Conservation (phyloP, 2,888 invertebrate genomes). For the Cephalotes varians region DNA sequence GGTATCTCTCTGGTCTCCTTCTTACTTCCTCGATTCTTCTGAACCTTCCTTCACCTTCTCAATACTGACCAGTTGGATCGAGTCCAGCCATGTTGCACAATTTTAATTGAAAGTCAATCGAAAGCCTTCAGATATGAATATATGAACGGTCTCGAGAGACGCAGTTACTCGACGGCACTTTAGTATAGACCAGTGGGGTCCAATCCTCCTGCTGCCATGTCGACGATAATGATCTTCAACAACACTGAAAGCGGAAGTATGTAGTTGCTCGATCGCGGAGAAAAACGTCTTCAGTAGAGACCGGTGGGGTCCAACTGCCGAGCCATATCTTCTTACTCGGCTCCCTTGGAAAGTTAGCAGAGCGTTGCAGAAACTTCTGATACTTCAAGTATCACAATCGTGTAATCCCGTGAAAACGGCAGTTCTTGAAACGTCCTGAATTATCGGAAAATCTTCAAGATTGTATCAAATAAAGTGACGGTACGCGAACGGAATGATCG, state of each 20-base stretch:
- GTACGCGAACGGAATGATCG: background rate
- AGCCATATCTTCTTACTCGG: conserved; percentile 73
- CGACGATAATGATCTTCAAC: conserved; percentile 39
- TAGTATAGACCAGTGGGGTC: conserved; percentile 84
- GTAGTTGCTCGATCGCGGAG: conserved; percentile 37
- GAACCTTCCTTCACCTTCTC: conserved; percentile 70
- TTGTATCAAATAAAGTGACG: background rate
- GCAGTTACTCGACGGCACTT: conserved; percentile 56
- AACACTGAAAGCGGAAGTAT: conserved; percentile 46
- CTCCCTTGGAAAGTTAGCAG: conserved; percentile 22
- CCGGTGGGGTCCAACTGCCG: conserved; percentile 82
- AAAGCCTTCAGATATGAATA: conserved; percentile 29
- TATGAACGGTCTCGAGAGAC: background rate
- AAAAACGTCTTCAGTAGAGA: conserved; percentile 76
- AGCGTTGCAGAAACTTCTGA: conserved; percentile 46
- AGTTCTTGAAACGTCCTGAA: background rate
- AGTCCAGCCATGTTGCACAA: conserved; percentile 76
- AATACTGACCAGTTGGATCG: conserved; percentile 83
- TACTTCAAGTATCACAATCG: background rate
- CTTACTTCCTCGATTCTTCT: conserved; percentile 67
- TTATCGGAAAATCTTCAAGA: conserved; percentile 21
- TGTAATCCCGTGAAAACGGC: background rate
- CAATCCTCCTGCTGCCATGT: conserved; percentile 80
- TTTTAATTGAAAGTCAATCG: conserved; percentile 23
- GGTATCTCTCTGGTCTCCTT: conserved; percentile 57